These are phyloP conservation scores for Meloidogyne chitwoodi DNA, from an alignment of 1,140 invertebrate genomes.

Conservation along the genomic window DNA sequence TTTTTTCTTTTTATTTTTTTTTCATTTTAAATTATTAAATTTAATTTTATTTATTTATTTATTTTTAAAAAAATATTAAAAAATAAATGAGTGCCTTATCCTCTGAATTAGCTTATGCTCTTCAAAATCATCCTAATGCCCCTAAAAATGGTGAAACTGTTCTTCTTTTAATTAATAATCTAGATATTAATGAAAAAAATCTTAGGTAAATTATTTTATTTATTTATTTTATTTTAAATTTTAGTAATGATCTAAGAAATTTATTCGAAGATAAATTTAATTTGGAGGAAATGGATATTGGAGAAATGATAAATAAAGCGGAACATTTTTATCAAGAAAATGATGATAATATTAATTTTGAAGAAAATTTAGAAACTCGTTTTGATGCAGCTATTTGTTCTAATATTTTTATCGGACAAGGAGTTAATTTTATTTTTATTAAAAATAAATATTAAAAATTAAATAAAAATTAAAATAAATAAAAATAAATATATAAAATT, in stretches of 20 bases:
- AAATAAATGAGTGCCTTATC: conserved; percentile 28
- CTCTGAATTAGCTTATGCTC: conserved; percentile 20
- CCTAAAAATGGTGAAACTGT: conserved; percentile 1
- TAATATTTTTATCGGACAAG: conserved; percentile 24
- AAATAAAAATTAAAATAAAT: not conserved
- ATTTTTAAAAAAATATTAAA: not conserved
- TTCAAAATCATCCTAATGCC: conserved; percentile 28
- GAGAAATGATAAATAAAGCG: not conserved
- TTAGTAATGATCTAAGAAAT: not conserved
- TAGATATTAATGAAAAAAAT: not conserved
- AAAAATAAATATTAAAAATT: not conserved
- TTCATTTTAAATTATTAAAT: not conserved
- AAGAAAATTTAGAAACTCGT: conserved; percentile 2
- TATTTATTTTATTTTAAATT: not conserved
- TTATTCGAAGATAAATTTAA: conserved; percentile 13
- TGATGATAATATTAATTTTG: not conserved
- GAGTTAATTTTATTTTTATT: conserved; percentile 11
- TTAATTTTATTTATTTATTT: not conserved
- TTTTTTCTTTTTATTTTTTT: no score
- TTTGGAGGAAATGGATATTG: not conserved
- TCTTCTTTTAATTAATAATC: not conserved
- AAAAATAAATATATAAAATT: conserved; percentile 5
- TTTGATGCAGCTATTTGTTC: conserved; percentile 35
- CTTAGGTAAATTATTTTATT: conserved; percentile 1
- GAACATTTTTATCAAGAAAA: not conserved